A percentile compares a stretch with the other conserved stretches of the same genome.
These are phyloP conservation scores for Sinohyriopsis cumingii DNA, from an alignment of 2,888 invertebrate genomes.

Conservation along the genomic window DNA sequence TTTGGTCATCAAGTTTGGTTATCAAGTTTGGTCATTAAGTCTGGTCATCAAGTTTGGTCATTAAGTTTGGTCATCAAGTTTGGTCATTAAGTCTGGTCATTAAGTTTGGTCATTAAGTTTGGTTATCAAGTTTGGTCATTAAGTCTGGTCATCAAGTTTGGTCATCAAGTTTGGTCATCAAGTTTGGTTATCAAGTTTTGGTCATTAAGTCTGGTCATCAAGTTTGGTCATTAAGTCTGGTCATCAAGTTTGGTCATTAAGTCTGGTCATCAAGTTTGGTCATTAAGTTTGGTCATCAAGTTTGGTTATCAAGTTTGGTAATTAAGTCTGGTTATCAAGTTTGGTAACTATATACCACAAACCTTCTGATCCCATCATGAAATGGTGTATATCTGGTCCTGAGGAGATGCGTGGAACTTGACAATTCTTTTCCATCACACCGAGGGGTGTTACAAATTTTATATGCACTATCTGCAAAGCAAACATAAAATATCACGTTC, in stretches of 20 bases:
- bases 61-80: too few species aligned
- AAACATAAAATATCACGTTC: neutral
- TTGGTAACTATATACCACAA: neutral
- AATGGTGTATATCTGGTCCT: slow-evolving; percentile 96
- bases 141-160: too few species aligned
- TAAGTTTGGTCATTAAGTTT: too few species aligned
- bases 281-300: neutral
- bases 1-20: too few species aligned
- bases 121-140: too few species aligned
- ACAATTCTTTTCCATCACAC: slow-evolving; percentile 86
- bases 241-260: neutral
- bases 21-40: too few species aligned
- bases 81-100: too few species aligned
- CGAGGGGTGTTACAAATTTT: slow-evolving; percentile 88
- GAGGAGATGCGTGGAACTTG: slow-evolving; percentile 89
- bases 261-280: too few species aligned
- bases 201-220: neutral
- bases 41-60: too few species aligned
- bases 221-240: neutral
- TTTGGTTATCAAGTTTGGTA: neutral
- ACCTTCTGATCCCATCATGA: slow-evolving; percentile 93
- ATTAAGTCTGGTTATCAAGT: too few species aligned
- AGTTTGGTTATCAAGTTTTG: too few species aligned
- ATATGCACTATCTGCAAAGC: slow-evolving; percentile 82
- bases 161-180: neutral